phyloP scores from a whole-genome alignment of 1,140 invertebrate species.

The Armadillidium nasatum region DNA sequence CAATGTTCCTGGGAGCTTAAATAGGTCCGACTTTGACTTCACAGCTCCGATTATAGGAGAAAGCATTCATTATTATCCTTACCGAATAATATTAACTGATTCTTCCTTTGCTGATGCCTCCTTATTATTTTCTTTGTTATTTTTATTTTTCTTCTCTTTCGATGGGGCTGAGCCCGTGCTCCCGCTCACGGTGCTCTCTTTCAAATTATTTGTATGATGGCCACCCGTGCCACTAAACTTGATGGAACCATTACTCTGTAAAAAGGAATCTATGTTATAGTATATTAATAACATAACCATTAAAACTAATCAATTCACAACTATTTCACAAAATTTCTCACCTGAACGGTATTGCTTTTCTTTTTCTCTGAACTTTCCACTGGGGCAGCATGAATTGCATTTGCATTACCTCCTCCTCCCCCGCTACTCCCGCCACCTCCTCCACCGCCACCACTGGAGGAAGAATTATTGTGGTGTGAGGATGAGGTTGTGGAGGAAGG shows the following conservation, averaged over 20 bases:
- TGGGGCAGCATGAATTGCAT: background rate
- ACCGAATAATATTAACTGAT: conserved; percentile 40
- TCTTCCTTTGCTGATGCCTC: conserved; percentile 39
- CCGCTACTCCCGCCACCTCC: background rate
- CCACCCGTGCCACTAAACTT: conserved; percentile 36
- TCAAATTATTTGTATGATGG: conserved; percentile 38
- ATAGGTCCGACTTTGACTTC: too few species aligned
- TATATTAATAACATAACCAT: too few species aligned
- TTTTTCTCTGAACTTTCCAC: background rate
- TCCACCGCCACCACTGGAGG: conserved; percentile 1
- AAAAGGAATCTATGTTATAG: too few species aligned
- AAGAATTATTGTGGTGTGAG: conserved; percentile 13
- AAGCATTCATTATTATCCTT: background rate
- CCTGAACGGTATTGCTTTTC: too few species aligned
- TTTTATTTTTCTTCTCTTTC: conserved; percentile 42
- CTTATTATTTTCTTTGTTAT: conserved; percentile 38
- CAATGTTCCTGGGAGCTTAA: too few species aligned
- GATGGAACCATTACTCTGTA: conserved; percentile 42
- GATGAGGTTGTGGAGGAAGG: conserved; percentile 14
- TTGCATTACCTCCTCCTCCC: background rate
- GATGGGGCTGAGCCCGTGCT: conserved; percentile 8
- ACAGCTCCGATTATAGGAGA: too few species aligned
- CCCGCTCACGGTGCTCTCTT: background rate
- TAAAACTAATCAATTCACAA: background rate
- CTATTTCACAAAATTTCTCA: background rate